Evolutionary conservation across 2,797 vertebrate species (phyloP), one percentile per base, ranked within the genome.

Genomic region (Balearica regulorum): DNA sequence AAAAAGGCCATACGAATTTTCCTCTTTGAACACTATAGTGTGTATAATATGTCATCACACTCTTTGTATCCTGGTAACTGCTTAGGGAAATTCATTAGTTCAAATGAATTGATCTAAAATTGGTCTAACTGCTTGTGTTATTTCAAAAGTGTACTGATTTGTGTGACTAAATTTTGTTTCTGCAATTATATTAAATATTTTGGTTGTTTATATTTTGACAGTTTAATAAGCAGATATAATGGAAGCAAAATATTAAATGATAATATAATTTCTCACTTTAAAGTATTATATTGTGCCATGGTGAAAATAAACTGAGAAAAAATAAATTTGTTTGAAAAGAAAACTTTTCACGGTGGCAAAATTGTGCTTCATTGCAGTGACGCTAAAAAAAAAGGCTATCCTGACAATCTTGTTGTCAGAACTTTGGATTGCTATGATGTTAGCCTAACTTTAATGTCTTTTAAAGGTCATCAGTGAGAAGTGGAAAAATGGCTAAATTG

Each of bases 401-500:
- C 43, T 44, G 18, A 43, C 72, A 51, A 1, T 35, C 16, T 61
- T 90, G 5, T 78, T 49, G 14, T 76, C 53, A 80, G 87, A 91
- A 78, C 41, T 89, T 91, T 37, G 46, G 12, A 54, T 75, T 54
- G n/a, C 24, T 86, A 7, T 48, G 60, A 13, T 95, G 35, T 80
- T 89, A 29, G 46, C 16, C 70, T 84, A 49, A 93, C 51, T 96
- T 82, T 13, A 33, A 33, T 95, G 68, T 90, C 83, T 92, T 83
- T 86, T 85, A 89, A 72, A 95, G 83, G 87, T 95, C 43, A 4
- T 77, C 82, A 53, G 49, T 64, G 65, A 91, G 78, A 90, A 92
- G 75, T 26, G 54, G 28, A 88, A 73, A 95, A 89, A 98, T 98
- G 97, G 90, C 77, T 79, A 97, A 94, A 65, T 11, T 88, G 5